Conservation (phyloP, 2,888 invertebrate species). For the Carcina quercana region DNA sequence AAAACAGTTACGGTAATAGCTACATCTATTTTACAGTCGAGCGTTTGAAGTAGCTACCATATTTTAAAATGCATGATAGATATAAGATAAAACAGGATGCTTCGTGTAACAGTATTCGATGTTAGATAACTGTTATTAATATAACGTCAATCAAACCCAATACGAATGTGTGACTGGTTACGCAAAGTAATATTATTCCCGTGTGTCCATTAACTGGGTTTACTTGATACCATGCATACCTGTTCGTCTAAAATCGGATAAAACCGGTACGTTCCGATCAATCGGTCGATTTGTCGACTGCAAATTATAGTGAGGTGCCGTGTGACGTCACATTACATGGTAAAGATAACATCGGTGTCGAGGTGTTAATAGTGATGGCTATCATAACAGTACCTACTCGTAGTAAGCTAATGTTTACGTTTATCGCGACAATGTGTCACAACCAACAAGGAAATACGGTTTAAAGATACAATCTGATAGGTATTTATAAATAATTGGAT, state of each 20-base stretch:
- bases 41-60: too few species aligned
- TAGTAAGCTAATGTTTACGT: slow-evolving; percentile 32
- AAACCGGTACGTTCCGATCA: background rate
- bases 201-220: slow-evolving; percentile 2
- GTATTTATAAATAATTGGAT: too few species aligned
- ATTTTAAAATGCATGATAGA: too few species aligned
- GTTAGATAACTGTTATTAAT: too few species aligned
- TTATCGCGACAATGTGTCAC: slow-evolving; percentile 18
- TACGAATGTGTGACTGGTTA: slow-evolving; percentile 1
- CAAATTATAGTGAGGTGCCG: slow-evolving; percentile 9
- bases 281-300: slow-evolving; percentile 4
- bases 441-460: slow-evolving; percentile 3
- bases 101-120: too few species aligned
- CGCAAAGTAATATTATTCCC: slow-evolving; percentile 1
- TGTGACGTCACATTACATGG: slow-evolving; percentile 17
- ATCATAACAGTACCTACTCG: slow-evolving; percentile 31
- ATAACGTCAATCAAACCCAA: background rate
- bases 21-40: too few species aligned
- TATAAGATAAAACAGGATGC: too few species aligned
- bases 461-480: too few species aligned
- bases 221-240: slow-evolving; percentile 1
- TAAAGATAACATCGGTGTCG: slow-evolving; percentile 25
- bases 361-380: slow-evolving; percentile 29
- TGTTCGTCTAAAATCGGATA: slow-evolving; percentile 2
- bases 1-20: too few species aligned